phyloP scores from a whole-genome alignment of 2,797 vertebrate genomes.

The Clarias pachynema region DNA sequence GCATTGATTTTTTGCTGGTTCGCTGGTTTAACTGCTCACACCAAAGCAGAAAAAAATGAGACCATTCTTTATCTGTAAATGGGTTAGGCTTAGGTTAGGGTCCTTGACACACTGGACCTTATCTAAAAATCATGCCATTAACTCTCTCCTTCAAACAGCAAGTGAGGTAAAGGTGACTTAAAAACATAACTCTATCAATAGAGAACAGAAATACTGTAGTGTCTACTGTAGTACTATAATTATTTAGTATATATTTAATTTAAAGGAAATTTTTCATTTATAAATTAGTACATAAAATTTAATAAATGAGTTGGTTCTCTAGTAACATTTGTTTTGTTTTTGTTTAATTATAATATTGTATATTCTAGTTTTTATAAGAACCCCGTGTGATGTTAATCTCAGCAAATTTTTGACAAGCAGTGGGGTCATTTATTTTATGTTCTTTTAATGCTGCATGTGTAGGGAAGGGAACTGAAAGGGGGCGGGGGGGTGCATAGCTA shows the following conservation, averaged over 20 bases:
- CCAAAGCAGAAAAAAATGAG: constrained; percentile 64
- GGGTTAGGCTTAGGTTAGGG: constrained; percentile 70
- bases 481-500: neutral
- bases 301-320: neutral
- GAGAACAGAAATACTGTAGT: neutral
- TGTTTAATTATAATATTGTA: neutral
- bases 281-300: neutral
- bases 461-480: too few relatives aligned
- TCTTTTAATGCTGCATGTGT: neutral
- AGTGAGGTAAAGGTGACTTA: constrained; percentile 3
- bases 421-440: neutral
- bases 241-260: neutral
- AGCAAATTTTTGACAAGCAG: neutral
- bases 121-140: constrained; percentile 49
- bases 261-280: neutral
- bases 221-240: neutral
- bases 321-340: neutral
- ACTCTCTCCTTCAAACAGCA: constrained; percentile 30
- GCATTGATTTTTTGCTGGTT: constrained; percentile 73
- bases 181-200: neutral
- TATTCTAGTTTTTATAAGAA: neutral
- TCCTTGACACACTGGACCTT: constrained; percentile 81
- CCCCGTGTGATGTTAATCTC: neutral
- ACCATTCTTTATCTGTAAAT: constrained; percentile 81
- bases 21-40: constrained; percentile 64